phyloP scores from a whole-genome alignment of 2,113 vertebrate species.

The Lepus europaeus region DNA sequence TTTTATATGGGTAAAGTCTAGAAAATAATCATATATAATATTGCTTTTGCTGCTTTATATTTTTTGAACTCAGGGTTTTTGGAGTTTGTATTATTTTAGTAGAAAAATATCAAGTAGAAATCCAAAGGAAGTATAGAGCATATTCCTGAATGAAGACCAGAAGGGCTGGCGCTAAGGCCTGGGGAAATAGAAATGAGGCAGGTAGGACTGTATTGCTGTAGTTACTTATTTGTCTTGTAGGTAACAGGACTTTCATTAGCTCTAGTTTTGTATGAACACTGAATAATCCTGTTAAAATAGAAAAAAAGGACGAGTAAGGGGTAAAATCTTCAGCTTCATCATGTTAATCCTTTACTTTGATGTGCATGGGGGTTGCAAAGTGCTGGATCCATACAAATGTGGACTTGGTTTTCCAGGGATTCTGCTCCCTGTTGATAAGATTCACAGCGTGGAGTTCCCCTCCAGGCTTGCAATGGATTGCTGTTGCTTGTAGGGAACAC shows the following conservation, averaged over 20 bases:
- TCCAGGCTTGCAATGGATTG: neutral
- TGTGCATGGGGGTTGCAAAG: rapidly evolving
- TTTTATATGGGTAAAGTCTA: neutral
- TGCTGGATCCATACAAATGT: neutral
- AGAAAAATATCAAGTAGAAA: neutral
- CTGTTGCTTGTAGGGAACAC: neutral
- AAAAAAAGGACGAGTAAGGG: neutral
- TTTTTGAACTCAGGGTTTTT: slow-evolving; percentile 4
- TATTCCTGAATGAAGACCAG: neutral
- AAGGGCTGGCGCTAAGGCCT: too few relatives aligned
- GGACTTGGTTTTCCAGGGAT: neutral
- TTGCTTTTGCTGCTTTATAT: neutral
- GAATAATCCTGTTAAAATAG: neutral
- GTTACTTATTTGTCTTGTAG: neutral
- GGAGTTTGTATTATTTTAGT: neutral
- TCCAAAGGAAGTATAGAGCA: neutral
- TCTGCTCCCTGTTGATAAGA: neutral
- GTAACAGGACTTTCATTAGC: neutral
- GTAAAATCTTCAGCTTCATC: neutral
- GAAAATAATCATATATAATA: neutral
- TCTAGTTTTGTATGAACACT: neutral
- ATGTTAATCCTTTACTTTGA: neutral
- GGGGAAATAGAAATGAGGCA: neutral
- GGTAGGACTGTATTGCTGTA: rapidly evolving
- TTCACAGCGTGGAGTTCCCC: neutral